Percentiles rank a stretch among this genome's conserved stretches.
These are phyloP conservation scores for Macaria notata DNA, from an alignment of 2,888 invertebrate species.

Conservation along the genomic window DNA sequence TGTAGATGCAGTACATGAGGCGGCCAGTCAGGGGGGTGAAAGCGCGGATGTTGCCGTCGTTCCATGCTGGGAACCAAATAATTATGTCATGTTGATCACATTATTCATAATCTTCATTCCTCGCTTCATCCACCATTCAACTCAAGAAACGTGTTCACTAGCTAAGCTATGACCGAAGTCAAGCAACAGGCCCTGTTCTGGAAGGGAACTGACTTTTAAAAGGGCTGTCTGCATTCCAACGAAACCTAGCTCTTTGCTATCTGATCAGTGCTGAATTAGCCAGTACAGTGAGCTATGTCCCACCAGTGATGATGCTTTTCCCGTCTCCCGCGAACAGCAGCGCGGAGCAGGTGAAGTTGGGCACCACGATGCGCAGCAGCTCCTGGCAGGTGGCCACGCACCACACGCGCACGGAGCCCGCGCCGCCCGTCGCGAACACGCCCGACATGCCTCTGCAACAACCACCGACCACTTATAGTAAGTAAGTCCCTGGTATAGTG, in stretches of 20 bases:
- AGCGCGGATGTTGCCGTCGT: constrained; percentile 90
- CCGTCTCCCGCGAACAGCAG: constrained; percentile 91
- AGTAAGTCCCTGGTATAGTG: no score
- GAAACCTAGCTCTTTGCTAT: no score
- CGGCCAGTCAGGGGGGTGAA: constrained; percentile 92
- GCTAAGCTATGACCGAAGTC: no score
- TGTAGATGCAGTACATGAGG: constrained; percentile 90
- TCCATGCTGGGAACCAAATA: constrained; percentile 83
- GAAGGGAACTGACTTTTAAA: no score
- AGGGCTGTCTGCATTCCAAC: no score
- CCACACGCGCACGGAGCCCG: constrained; percentile 94
- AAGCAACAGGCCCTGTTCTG: no score
- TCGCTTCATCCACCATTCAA: no score
- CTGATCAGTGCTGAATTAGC: no score
- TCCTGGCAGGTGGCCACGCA: constrained; percentile 88
- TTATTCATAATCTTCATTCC: no score
- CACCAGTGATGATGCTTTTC: constrained; percentile 89
- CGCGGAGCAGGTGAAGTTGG: constrained; percentile 93
- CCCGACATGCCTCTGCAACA: constrained; percentile 85
- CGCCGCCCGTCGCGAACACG: constrained; percentile 93
- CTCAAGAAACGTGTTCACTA: no score
- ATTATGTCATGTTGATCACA: no score
- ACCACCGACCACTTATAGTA: no score
- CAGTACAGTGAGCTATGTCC: constrained; percentile 1
- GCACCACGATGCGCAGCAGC: constrained; percentile 90